These are phyloP conservation scores for Phylloscopus trochiloides DNA, from an alignment of 2,113 vertebrate species.

Conservation along the genomic window DNA sequence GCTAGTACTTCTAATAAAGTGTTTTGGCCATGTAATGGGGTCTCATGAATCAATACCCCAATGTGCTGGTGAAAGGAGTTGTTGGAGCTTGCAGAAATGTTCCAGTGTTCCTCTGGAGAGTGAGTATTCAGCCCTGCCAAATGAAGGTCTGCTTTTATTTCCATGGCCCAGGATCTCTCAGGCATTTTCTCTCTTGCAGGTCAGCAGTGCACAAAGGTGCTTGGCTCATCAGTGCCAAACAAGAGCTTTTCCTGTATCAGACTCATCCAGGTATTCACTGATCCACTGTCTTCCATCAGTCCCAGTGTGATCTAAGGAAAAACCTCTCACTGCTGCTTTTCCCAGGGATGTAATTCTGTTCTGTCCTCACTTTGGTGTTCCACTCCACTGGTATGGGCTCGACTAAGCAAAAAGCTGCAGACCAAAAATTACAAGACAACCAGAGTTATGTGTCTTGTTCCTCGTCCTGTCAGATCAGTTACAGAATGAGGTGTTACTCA, in stretches of 20 bases:
- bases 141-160: neutral
- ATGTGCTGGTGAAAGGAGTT: neutral
- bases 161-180: neutral
- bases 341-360: neutral
- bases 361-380: neutral
- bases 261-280: conserved; percentile 69
- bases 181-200: conserved; percentile 47
- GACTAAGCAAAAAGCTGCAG: neutral
- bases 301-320: neutral
- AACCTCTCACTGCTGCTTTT: neutral
- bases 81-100: neutral
- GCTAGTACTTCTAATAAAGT: neutral
- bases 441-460: accelerated
- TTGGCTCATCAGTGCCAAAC: conserved; percentile 78
- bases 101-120: neutral
- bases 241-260: conserved; percentile 77
- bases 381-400: neutral
- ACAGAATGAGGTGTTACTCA: neutral
- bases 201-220: conserved; percentile 67
- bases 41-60: neutral
- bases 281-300: neutral
- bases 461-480: neutral
- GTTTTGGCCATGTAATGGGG: neutral
- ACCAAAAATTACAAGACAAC: accelerated
- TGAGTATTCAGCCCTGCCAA: neutral